Evolutionary conservation across 1,140 invertebrate species (phyloP).

Genomic region (Nasonia longicornis): DNA sequence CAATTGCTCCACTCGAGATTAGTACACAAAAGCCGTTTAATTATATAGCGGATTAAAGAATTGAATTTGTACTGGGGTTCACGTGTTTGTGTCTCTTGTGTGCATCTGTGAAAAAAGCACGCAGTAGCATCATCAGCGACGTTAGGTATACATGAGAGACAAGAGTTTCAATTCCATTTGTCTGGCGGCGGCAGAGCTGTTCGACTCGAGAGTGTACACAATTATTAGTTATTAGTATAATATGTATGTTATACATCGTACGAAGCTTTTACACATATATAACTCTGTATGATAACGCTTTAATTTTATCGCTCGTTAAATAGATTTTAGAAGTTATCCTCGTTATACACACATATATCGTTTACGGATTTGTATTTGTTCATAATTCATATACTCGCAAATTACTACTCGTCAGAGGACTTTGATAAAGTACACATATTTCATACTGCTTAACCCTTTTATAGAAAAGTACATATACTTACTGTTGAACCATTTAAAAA

Average conservation of each 20-base stretch:
- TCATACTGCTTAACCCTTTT: not conserved
- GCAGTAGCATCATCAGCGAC: not conserved
- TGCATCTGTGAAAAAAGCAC: not conserved
- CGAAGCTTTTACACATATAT: slow-evolving; percentile 2
- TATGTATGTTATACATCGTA: not conserved
- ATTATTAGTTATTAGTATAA: not conserved
- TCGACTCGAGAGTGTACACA: not conserved
- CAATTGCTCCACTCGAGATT: slow-evolving; percentile 21
- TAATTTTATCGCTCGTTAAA: not conserved
- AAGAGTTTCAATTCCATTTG: not conserved
- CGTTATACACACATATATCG: not conserved
- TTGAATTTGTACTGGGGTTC: not conserved
- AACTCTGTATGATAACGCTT: not conserved
- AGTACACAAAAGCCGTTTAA: slow-evolving; percentile 1
- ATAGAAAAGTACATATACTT: not conserved
- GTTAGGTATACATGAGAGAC: not conserved
- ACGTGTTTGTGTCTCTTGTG: not conserved
- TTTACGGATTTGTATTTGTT: not conserved
- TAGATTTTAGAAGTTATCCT: not conserved
- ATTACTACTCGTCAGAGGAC: not conserved
- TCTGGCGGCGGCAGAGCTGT: not conserved
- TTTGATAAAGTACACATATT: not conserved
- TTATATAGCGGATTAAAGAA: not conserved
- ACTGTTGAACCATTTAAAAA: not conserved
- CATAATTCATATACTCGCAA: not conserved